Base-by-base conservation (phyloP, 1,140 invertebrate genomes). In the Aradophagus sp. region DNA sequence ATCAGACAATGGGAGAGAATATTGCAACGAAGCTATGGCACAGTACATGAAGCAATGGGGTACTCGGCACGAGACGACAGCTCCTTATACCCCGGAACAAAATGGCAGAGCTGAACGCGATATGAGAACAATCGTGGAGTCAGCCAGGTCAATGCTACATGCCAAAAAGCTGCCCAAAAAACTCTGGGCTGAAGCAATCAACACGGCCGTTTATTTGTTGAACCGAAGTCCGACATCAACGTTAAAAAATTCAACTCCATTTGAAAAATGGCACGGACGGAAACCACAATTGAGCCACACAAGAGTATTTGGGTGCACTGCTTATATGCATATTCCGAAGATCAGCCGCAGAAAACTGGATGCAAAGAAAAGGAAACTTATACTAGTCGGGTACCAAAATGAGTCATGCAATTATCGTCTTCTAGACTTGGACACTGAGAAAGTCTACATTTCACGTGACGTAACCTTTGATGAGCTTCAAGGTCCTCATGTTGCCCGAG, bases 111-210 rank as follows among this genome's bases (percentile, higher is more conserved):
- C 78, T 2, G 84, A 88, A 61, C 36, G 82, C n/a, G 80, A 82
- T 5, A 84, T 84, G 56, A 41, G 84, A 8, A 85, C 80, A 0
- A 74, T 87, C 10, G 58, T 84, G 0, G 82, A 87, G 52, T 72
- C 45, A 27, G 84, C 82, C 0, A 47, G 81, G 16, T 47, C 77
- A 11, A 82, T 86, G 82, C 19, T 87, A 1, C 20, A 67, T 5
- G 69, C 74, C 11, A 65, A 76, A 16, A 58, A 80, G 12, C 41
- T 88, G 14, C 73, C 76, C 8, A 66, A 74, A 15, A 42, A 59
- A 2, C 73, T 86, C 10, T 88, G 83, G 86, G 82, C 77, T 0
- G 85, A 88, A 77, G 85, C 86, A 12, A 71, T 31, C 4, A 31
- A 31, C n/a, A 86, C 81, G 2, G 78, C 80, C 0, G 61, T 58